Percentiles rank a stretch among this genome's conserved stretches.
phyloP scores from a whole-genome alignment of 2,797 vertebrate genomes.

The Channa striata region DNA sequence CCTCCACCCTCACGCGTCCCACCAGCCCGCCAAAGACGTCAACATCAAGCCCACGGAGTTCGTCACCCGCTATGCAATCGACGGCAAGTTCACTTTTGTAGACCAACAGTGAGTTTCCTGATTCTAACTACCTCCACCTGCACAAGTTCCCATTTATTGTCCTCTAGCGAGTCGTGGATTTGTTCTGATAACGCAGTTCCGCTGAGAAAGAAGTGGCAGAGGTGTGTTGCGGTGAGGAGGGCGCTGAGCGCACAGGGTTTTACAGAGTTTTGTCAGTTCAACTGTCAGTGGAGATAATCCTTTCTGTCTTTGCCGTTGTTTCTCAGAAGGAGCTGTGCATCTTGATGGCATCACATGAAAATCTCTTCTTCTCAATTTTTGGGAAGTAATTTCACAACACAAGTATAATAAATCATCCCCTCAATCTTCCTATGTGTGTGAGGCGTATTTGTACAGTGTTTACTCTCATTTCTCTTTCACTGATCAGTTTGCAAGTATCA shows the following conservation, averaged over 20 bases:
- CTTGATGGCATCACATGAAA: constrained; percentile 70
- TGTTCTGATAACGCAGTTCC: constrained; percentile 18
- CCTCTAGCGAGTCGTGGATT: neutral
- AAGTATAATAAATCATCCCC: constrained; percentile 50
- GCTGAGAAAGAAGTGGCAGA: constrained; percentile 55
- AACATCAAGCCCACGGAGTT: constrained; percentile 91
- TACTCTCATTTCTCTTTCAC: neutral
- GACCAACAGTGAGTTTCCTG: constrained; percentile 92
- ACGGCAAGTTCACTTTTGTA: constrained; percentile 96
- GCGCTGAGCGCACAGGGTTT: neutral
- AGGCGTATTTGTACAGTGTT: neutral
- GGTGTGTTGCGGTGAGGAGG: constrained; percentile 16
- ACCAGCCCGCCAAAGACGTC: constrained; percentile 87
- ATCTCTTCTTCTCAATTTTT: constrained; percentile 59
- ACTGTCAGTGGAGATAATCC: constrained; percentile 57
- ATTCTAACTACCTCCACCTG: neutral
- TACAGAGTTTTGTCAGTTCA: constrained; percentile 5
- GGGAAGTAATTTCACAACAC: constrained; percentile 68
- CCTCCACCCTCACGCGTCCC: constrained; percentile 86
- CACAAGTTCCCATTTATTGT: neutral
- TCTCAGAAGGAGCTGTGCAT: constrained; percentile 70
- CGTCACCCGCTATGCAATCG: constrained; percentile 93
- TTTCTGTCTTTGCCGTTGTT: constrained; percentile 73
- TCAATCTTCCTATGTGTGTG: constrained; percentile 24
- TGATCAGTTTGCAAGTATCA: neutral